phyloP scores from a whole-genome alignment of 2,113 vertebrate genomes.

The Podocnemis expansa region DNA sequence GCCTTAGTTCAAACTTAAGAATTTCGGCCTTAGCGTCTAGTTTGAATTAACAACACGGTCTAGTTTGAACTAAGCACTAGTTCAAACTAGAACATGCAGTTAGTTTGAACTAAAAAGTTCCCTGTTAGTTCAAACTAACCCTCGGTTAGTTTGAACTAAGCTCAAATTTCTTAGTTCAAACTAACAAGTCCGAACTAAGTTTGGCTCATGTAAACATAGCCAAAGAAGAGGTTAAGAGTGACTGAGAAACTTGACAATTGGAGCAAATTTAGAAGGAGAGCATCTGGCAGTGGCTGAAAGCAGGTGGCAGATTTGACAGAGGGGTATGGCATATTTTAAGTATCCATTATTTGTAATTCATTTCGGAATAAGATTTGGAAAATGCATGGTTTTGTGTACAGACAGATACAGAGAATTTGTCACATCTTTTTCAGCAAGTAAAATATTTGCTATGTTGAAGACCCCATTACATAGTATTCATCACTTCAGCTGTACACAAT shows the following conservation, averaged over 20 bases:
- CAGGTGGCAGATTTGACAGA: not conserved
- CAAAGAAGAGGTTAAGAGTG: not conserved
- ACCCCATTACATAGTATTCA: not conserved
- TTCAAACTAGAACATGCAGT: too few species aligned
- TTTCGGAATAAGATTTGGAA: not conserved
- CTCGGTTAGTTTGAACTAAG: too few species aligned
- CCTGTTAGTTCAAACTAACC: too few species aligned
- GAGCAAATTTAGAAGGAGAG: not conserved
- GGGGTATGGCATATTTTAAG: not conserved
- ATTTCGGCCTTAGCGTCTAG: too few species aligned
- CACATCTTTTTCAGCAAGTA: not conserved
- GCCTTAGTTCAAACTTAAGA: too few species aligned
- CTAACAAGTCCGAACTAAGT: too few species aligned
- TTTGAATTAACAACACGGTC: too few species aligned
- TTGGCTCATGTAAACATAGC: too few species aligned
- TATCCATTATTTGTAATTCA: not conserved
- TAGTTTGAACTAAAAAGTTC: too few species aligned
- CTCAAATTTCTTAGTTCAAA: too few species aligned
- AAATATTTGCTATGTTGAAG: not conserved
- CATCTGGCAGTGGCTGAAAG: not conserved
- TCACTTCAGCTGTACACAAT: not conserved
- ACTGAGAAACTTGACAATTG: not conserved
- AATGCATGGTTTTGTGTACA: not conserved
- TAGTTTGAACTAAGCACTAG: too few species aligned
- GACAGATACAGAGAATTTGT: not conserved